Evolutionary conservation across 2,797 vertebrate genomes (phyloP).

Genomic region (Selene dorsalis): DNA sequence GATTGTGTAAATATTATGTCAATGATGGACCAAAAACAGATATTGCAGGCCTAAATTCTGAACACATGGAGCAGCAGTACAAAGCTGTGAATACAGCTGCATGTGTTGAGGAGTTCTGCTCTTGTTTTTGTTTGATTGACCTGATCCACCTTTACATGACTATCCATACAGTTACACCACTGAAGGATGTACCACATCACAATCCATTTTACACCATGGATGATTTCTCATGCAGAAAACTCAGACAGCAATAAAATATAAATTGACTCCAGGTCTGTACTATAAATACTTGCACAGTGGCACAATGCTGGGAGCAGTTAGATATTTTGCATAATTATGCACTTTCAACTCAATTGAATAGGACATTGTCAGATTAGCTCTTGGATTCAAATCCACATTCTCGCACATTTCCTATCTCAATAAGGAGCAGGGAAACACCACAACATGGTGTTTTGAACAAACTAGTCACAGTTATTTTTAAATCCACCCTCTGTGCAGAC

Average conservation of each 20-base stretch:
- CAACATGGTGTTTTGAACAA: slow-evolving; percentile 46
- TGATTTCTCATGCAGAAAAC: slow-evolving; percentile 55
- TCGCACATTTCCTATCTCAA: slow-evolving; percentile 9
- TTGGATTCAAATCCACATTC: slow-evolving; percentile 36
- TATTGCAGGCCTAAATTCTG: background rate
- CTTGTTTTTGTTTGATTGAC: slow-evolving; percentile 8
- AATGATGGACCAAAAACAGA: background rate
- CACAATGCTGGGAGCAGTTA: slow-evolving; percentile 41
- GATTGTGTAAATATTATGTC: background rate
- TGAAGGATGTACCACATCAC: slow-evolving; percentile 28
- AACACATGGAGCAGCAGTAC: background rate
- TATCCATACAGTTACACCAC: background rate
- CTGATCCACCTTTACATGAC: slow-evolving; percentile 24
- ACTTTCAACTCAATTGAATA: slow-evolving; percentile 39
- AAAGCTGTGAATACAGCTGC: background rate
- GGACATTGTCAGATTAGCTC: slow-evolving; percentile 49
- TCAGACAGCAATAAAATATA: slow-evolving; percentile 53
- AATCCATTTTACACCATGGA: slow-evolving; percentile 51
- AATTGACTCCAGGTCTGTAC: slow-evolving; percentile 41
- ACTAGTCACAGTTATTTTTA: slow-evolving; percentile 61
- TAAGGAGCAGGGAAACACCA: slow-evolving; percentile 42
- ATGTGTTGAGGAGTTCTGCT: background rate
- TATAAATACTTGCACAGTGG: slow-evolving; percentile 42
- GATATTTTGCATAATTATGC: slow-evolving; percentile 40
- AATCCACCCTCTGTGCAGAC: slow-evolving; percentile 52